Conservation (phyloP, 1,140 invertebrate species). For the Drosophila lacteicornis region DNA sequence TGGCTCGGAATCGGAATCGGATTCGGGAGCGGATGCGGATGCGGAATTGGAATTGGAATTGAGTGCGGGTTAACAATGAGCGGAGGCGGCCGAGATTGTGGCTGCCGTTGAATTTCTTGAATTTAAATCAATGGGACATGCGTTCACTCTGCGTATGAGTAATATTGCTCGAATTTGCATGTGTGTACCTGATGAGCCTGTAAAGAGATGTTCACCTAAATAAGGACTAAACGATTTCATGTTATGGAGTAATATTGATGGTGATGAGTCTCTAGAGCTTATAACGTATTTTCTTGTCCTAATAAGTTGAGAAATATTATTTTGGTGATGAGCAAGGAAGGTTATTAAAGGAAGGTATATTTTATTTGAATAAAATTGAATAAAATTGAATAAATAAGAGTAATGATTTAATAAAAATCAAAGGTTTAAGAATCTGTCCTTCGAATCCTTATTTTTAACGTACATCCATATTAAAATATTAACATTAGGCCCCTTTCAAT, state of each 20-base stretch:
- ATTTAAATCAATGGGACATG: constrained; percentile 37
- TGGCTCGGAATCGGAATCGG: constrained; percentile 4
- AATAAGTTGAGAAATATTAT: not conserved
- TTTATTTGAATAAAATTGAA: not conserved
- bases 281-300: no score
- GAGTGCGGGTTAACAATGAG: constrained; percentile 50
- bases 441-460: no score
- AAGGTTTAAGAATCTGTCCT: not conserved
- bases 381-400: no score
- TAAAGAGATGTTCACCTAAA: constrained; percentile 15
- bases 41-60: constrained; percentile 38
- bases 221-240: not conserved
- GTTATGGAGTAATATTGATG: not conserved
- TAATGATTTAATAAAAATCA: no score
- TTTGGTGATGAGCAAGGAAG: not conserved
- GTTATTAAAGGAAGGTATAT: not conserved
- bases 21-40: not conserved
- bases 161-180: constrained; percentile 5
- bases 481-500: no score
- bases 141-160: constrained; percentile 27
- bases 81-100: constrained; percentile 17
- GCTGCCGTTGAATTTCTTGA: constrained; percentile 12
- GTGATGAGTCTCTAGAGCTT: not conserved
- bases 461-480: no score
- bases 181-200: constrained; percentile 5